Evolutionary conservation across 2,888 invertebrate genomes (phyloP).

Genomic region (Eudemis profundana): DNA sequence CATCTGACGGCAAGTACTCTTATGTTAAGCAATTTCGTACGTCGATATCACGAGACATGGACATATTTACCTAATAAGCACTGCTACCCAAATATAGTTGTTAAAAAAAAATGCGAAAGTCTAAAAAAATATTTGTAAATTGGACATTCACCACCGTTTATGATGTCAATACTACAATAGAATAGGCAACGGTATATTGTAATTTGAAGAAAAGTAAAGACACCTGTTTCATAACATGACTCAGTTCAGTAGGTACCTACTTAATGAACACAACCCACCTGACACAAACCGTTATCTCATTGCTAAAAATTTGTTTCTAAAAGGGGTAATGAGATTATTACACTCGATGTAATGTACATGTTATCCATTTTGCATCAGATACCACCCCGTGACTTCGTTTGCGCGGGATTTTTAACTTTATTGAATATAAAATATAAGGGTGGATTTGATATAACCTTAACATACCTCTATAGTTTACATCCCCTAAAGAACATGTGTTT

Average conservation of each 20-base stretch:
- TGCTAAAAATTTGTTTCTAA: slow-evolving; percentile 3
- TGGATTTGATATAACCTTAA: too few relatives aligned
- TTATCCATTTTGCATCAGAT: too few relatives aligned
- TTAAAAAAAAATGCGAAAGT: background rate
- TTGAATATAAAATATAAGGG: too few relatives aligned
- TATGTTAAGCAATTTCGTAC: background rate
- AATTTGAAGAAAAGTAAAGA: slow-evolving; percentile 21
- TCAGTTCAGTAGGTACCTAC: slow-evolving; percentile 21
- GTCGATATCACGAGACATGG: background rate
- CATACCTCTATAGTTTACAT: too few relatives aligned
- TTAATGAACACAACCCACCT: slow-evolving; percentile 10
- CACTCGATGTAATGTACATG: background rate
- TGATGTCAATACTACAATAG: background rate
- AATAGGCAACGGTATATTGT: slow-evolving; percentile 14
- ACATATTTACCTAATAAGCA: background rate
- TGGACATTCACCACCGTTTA: background rate
- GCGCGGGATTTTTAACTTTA: too few relatives aligned
- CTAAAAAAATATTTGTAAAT: background rate
- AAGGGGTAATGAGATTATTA: background rate
- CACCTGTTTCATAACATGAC: slow-evolving; percentile 25
- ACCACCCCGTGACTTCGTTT: too few relatives aligned
- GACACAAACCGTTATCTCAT: slow-evolving; percentile 27
- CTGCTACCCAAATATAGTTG: background rate
- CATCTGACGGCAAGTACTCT: too few relatives aligned
- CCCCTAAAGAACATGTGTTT: too few relatives aligned